Evolutionary conservation across 2,797 vertebrate genomes (phyloP).

Genomic region (Gambelia wislizenii): DNA sequence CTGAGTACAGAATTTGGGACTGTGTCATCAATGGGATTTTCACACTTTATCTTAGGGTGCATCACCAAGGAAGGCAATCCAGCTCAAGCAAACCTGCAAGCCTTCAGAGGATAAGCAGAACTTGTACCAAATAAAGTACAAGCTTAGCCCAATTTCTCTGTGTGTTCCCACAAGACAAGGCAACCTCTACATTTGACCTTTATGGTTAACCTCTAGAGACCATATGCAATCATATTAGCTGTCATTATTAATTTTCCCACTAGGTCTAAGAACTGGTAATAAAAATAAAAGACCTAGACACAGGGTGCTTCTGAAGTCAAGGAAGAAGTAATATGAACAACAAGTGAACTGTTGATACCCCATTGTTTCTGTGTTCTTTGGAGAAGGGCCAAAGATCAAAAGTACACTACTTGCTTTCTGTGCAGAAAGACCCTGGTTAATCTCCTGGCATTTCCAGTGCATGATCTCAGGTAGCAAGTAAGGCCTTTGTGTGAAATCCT

Average conservation of each 20-base stretch:
- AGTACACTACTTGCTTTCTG: neutral
- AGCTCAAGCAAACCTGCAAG: neutral
- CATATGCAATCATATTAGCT: neutral
- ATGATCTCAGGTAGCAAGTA: neutral
- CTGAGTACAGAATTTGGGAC: too few relatives aligned
- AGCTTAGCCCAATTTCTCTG: neutral
- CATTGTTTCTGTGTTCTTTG: too few relatives aligned
- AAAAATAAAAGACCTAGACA: neutral
- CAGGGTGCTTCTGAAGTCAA: neutral
- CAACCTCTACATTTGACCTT: neutral
- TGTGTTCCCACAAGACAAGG: neutral
- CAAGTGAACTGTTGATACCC: neutral
- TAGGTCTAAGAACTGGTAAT: neutral
- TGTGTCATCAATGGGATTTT: neutral
- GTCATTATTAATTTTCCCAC: neutral
- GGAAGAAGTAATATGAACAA: neutral
- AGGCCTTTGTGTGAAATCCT: neutral
- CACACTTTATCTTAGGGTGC: neutral
- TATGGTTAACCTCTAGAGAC: neutral
- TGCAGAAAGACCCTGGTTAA: too few relatives aligned
- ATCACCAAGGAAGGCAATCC: neutral
- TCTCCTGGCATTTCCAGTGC: neutral
- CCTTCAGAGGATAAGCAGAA: neutral
- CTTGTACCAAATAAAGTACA: neutral
- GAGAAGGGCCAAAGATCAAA: too few relatives aligned